These are phyloP conservation scores for Salminus brasiliensis DNA, from an alignment of 2,113 vertebrate genomes.

Conservation along the genomic window DNA sequence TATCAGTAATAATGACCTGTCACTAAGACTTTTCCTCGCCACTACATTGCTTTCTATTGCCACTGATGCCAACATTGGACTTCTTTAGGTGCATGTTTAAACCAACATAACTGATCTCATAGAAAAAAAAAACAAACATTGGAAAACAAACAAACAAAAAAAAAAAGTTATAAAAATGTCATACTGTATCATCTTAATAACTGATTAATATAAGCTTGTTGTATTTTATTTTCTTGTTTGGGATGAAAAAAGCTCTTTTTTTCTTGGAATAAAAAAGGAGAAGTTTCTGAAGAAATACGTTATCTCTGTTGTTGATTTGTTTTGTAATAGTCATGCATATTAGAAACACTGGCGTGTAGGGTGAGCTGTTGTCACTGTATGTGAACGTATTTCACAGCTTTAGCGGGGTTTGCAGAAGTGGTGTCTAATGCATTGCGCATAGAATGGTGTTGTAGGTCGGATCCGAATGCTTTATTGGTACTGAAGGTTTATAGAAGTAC, in stretches of 20 bases:
- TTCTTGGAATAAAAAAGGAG: conserved; percentile 83
- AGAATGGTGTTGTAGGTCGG: no score
- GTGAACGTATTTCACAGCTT: neutral
- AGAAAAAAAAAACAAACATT: conserved; percentile 68
- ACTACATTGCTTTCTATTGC: conserved; percentile 48
- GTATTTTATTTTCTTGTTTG: conserved; percentile 81
- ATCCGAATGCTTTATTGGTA: no score
- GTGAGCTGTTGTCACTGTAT: neutral
- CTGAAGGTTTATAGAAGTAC: neutral
- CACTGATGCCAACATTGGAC: conserved; percentile 70
- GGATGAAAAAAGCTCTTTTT: conserved; percentile 76
- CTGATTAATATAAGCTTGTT: conserved; percentile 83
- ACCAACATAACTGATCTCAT: conserved; percentile 75
- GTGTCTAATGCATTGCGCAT: neutral
- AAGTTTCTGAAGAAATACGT: conserved; percentile 73
- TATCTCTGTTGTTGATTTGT: conserved; percentile 40
- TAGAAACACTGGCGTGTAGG: neutral
- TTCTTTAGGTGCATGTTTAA: conserved; percentile 79
- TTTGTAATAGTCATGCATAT: neutral
- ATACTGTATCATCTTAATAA: conserved; percentile 80
- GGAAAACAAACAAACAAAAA: conserved; percentile 65
- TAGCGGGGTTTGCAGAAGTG: no score
- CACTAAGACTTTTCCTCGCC: conserved; percentile 46
- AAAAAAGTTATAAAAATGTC: conserved; percentile 72
- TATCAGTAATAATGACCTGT: conserved; percentile 56